Base-by-base conservation (phyloP, 2,113 vertebrate species). In the Helogale parvula region DNA sequence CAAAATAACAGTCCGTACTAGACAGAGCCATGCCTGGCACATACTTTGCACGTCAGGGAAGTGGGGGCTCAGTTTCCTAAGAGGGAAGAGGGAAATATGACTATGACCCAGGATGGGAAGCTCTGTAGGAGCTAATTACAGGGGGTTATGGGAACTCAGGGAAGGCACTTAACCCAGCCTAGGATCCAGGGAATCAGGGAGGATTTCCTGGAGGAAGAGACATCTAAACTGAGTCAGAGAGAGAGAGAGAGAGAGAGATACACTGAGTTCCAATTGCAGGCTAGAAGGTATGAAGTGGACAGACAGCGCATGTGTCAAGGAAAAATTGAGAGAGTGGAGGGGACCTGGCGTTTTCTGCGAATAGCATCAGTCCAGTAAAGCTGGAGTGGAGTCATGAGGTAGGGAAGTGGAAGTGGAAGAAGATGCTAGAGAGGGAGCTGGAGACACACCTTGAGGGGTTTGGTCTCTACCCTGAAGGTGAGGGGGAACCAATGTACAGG, bases 11-110 rank as follows among this genome's bases (percentile, higher is more conserved):
- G 65, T 54, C 25, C 7, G 0, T 77, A 94, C 47, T 38, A 5
- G 31, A 74, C 5, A 29, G 0, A 69, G 80, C 3, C 15, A 0
- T 17, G 33, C 45, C 25, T 25, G 21, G 35, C 9, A 11, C 0
- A 1, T 0, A 3, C 5, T 5, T 72, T 38, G 69, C 29, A 25
- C 12, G 25, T 57, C 52, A 17, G 72, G 31, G 52, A 69, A 50
- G 35, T 5, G 16, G 47, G 33, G 14, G 5, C 3, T 17, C 50
- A 3, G 9, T 6, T 33, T 35, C 50, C 21, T 29, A 21, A 72
- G 74, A 68, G 29, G 47, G 50, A 87, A 94, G 38, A 60, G 69
- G 29, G 1, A 11, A 68, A 19, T 52, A 31, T 2, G 33, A 57
- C 25, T 13, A 25, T 60, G 45, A 86, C 16, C 90, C 38, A 47